Evolutionary conservation across 2,113 vertebrate genomes (phyloP).

Genomic region (Notothenia rossii): DNA sequence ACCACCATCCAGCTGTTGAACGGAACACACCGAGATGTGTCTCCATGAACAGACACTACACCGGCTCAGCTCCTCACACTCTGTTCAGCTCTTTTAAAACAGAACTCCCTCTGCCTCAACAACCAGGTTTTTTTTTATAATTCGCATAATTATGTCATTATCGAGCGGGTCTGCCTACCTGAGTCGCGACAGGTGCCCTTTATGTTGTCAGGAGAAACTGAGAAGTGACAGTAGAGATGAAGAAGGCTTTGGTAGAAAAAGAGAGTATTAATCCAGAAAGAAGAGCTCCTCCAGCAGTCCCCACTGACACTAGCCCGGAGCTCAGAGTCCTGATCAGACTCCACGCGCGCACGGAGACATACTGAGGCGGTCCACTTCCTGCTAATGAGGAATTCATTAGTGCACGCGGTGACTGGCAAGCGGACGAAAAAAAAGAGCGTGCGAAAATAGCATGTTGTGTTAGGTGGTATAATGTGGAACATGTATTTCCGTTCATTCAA

Average conservation of each 20-base stretch:
- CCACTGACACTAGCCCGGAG: slow-evolving; percentile 10
- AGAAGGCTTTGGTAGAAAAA: neutral
- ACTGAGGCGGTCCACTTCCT: neutral
- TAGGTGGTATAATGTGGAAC: neutral
- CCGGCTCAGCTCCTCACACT: neutral
- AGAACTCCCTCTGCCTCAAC: neutral
- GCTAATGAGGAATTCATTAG: neutral
- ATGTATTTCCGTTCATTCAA: no score
- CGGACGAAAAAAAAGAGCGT: neutral
- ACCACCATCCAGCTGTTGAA: slow-evolving; percentile 1
- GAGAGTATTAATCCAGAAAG: neutral
- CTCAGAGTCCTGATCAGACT: neutral
- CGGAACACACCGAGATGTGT: neutral
- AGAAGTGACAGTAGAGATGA: neutral
- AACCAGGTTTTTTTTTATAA: neutral
- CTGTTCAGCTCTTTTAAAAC: neutral
- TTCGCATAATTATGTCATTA: neutral
- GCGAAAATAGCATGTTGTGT: neutral
- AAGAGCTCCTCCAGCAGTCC: neutral
- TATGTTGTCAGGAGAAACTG: slow-evolving; percentile 3
- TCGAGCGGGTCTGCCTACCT: slow-evolving; percentile 24
- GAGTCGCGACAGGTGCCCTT: slow-evolving; percentile 41
- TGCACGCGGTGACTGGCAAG: neutral
- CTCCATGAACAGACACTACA: neutral
- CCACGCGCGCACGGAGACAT: neutral